Evolutionary conservation across 2,113 vertebrate genomes (phyloP), one percentile per base, ranked within the genome.

Genomic region (Lamprotornis superbus): DNA sequence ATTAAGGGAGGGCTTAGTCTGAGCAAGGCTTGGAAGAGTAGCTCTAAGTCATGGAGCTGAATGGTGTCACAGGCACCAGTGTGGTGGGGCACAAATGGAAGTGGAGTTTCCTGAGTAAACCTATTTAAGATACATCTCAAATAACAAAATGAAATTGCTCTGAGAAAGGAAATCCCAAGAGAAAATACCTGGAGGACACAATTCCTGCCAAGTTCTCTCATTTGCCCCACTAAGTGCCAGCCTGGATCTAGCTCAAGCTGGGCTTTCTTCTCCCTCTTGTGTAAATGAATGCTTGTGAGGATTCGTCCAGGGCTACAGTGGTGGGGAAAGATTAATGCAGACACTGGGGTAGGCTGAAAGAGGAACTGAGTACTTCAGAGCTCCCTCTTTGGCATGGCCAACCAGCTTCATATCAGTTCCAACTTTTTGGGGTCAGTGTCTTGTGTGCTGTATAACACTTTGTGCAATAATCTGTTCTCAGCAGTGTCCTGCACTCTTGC

Each of bases 191-290:
- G 27, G 22, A 69, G 31, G 31, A 19, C 10, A 35, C 6, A 61
- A 44, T 44, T 87, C 19, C 59, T 65, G 37, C n/a, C 49, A 15
- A 5, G 4, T 60, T 80, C 8, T 15, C 16, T 56, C 18, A 28
- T 64, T 44, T 65, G 23, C 15, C 40, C 80, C 30, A 49, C 4
- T 0, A 44, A 61, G 5, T 39, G 10, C 9, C 28, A 55, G 42
- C 14, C 2, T 2, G 3, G 0, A 8, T 82, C 56, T 1, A 0
- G 25, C 50, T 28, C 17, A 27, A 59, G 46, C 25, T 35, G 49
- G 15, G n/a, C 8, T 53, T 61, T 63, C 44, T 12, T 7, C 10
- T 6, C 10, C 3, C 4, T 24, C 9, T n/a, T 2, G 0, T 42
- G 4, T 55, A 23, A 46, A 37, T 7, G 18, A 16, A 24, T 60